Conservation (phyloP, 2,113 vertebrate genomes). For the Pleuronectes platessa region DNA sequence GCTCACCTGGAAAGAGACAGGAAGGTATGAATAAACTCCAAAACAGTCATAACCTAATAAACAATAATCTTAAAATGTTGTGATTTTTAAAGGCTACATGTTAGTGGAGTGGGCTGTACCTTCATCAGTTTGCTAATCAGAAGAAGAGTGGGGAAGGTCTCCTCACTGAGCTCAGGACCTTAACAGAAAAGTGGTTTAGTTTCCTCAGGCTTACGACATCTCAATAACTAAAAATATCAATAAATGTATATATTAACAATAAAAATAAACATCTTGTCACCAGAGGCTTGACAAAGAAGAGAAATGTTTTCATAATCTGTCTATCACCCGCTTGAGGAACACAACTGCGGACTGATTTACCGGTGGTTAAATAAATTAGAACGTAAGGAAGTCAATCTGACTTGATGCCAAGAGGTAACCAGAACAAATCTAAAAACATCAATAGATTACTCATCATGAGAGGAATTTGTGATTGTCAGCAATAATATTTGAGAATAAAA, state of each 20-base stretch:
- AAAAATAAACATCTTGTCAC: not conserved
- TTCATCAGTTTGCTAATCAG: constrained; percentile 96
- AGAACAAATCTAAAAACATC: too few relatives aligned
- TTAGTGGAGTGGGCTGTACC: constrained; percentile 77
- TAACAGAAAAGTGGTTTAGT: constrained; percentile 32
- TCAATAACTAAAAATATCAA: not conserved
- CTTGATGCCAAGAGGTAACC: too few relatives aligned
- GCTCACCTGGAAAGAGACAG: constrained; percentile 82
- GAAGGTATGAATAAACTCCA: not conserved
- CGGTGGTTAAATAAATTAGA: too few relatives aligned
- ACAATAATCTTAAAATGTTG: not conserved
- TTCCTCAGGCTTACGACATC: not conserved
- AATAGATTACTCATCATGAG: too few relatives aligned
- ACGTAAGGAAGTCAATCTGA: too few relatives aligned
- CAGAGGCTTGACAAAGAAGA: not conserved
- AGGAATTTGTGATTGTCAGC: not conserved
- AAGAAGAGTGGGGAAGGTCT: constrained; percentile 92
- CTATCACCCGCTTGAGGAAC: too few relatives aligned
- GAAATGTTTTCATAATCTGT: too few relatives aligned
- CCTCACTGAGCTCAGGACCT: constrained; percentile 94
- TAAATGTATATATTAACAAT: not conserved
- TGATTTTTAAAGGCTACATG: not conserved
- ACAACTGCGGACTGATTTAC: too few relatives aligned
- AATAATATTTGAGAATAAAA: not conserved
- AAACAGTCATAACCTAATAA: not conserved